Evolutionary conservation across 2,113 vertebrate genomes (phyloP).

Genomic region (Ictalurus furcatus): DNA sequence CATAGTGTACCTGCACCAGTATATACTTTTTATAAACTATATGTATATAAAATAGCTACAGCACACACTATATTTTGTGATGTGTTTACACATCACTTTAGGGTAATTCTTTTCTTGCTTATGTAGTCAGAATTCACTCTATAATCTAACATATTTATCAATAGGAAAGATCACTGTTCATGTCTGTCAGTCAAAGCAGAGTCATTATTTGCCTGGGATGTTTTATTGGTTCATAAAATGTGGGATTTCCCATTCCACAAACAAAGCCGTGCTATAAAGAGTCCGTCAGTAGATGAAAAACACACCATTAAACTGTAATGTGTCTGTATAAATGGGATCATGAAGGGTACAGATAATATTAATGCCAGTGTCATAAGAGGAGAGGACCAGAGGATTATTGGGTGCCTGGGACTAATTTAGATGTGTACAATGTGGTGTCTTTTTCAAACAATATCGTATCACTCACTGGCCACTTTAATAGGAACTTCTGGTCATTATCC

Average conservation of each 20-base stretch:
- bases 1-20: no score
- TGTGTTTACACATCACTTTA: no score
- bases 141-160: background rate
- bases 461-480: no score
- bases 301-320: background rate
- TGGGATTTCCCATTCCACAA: background rate
- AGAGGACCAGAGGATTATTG: background rate
- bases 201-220: background rate
- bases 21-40: no score
- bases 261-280: background rate
- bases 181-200: background rate
- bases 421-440: background rate
- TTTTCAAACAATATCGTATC: background rate
- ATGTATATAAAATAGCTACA: no score
- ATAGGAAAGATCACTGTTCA: background rate
- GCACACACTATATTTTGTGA: no score
- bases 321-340: background rate
- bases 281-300: background rate
- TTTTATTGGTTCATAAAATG: slow-evolving; percentile 2
- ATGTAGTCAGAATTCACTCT: background rate
- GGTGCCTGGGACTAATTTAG: background rate
- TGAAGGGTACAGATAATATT: background rate
- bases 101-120: background rate
- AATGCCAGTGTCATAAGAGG: background rate
- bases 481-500: no score